Conservation (phyloP, 2,797 vertebrate genomes). For the Geotrypetes seraphini region DNA sequence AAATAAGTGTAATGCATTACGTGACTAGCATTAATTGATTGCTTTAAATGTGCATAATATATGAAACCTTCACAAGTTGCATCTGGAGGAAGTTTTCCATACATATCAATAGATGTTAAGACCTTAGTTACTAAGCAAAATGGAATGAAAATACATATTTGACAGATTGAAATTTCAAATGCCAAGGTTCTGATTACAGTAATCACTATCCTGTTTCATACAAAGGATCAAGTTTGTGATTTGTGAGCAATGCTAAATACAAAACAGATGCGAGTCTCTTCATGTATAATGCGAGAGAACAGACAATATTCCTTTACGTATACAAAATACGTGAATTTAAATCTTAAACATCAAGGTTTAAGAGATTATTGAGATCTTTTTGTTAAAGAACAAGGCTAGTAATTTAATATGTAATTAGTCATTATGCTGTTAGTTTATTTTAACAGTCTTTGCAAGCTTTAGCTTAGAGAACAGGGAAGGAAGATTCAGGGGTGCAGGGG, state of each 20-base stretch:
- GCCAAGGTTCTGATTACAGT: not conserved
- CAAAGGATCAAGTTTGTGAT: not conserved
- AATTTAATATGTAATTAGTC: constrained; percentile 10
- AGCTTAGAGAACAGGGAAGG: constrained; percentile 3
- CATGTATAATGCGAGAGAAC: constrained; percentile 25
- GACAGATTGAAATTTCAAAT: not conserved
- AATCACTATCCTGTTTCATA: constrained; percentile 2
- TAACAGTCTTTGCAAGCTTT: too few species aligned
- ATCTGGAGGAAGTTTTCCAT: too few species aligned
- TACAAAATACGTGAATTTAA: constrained; percentile 1
- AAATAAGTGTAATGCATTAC: too few species aligned
- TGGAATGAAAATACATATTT: too few species aligned
- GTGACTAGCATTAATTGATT: too few species aligned
- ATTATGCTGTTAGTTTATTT: constrained; percentile 15
- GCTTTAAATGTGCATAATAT: too few species aligned
- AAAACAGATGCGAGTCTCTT: too few species aligned
- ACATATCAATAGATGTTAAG: too few species aligned
- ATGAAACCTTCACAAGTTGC: too few species aligned
- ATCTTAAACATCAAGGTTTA: constrained; percentile 6
- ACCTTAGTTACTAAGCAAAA: too few species aligned
- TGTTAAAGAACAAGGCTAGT: constrained; percentile 25
- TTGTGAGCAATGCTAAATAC: too few species aligned
- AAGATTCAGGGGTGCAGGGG: not conserved
- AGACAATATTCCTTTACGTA: constrained; percentile 16
- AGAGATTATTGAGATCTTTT: constrained; percentile 27